Evolutionary conservation across 2,888 invertebrate genomes (phyloP).

Genomic region (Epinotia brunnichana): DNA sequence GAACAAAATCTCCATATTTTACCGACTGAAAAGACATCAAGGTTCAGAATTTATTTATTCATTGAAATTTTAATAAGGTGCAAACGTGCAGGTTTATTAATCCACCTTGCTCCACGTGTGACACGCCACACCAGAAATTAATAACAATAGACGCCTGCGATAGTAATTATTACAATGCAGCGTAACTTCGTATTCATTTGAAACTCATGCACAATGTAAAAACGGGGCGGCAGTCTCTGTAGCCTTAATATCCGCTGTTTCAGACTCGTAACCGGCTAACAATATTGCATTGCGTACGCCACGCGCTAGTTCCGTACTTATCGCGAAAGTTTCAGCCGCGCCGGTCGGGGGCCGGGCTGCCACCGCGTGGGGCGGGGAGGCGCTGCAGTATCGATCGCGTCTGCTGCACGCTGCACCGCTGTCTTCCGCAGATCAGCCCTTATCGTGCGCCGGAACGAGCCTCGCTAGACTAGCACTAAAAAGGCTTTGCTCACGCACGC

Average conservation of each 20-base stretch:
- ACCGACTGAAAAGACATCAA: neutral
- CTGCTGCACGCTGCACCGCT: slow-evolving; percentile 79
- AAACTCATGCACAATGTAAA: slow-evolving; percentile 76
- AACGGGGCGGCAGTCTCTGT: slow-evolving; percentile 72
- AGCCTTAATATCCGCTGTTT: slow-evolving; percentile 83
- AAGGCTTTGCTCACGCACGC: slow-evolving; percentile 72
- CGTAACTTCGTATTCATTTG: slow-evolving; percentile 73
- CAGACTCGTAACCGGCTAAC: slow-evolving; percentile 82
- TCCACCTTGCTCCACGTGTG: slow-evolving; percentile 8
- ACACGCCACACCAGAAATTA: slow-evolving; percentile 33
- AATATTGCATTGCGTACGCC: slow-evolving; percentile 83
- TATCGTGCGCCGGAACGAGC: slow-evolving; percentile 77
- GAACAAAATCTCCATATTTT: neutral
- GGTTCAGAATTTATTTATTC: neutral
- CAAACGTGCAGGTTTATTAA: slow-evolving; percentile 15
- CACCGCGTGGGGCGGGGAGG: slow-evolving; percentile 50
- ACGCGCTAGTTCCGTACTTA: slow-evolving; percentile 83
- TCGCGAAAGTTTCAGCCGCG: slow-evolving; percentile 82
- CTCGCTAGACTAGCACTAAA: slow-evolving; percentile 62
- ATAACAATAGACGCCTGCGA: slow-evolving; percentile 44
- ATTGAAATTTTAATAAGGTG: slow-evolving; percentile 15
- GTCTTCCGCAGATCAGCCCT: slow-evolving; percentile 83
- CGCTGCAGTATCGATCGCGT: slow-evolving; percentile 82
- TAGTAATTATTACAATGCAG: slow-evolving; percentile 73
- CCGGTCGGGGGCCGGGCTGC: slow-evolving; percentile 50